Evolutionary conservation across 2,888 invertebrate species (phyloP).

Genomic region (Cataglyphis rosenhaueri): DNA sequence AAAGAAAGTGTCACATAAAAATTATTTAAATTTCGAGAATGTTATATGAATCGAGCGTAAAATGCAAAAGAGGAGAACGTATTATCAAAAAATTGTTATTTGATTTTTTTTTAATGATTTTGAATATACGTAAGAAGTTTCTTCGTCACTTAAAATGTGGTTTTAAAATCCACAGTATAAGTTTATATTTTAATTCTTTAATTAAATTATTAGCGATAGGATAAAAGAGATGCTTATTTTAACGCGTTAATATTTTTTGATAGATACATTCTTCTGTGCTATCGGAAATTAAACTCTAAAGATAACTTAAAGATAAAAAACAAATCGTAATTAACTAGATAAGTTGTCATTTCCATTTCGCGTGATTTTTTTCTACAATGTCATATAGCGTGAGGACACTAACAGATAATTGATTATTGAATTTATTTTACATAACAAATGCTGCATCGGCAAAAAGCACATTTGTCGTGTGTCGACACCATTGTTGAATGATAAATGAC

Average conservation of each 20-base stretch:
- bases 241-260: not conserved
- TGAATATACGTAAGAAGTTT: not conserved
- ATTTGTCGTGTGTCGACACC: not conserved
- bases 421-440: conserved; percentile 7
- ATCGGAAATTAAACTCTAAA: not conserved
- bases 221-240: not conserved
- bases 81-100: not conserved
- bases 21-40: not conserved
- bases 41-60: not conserved
- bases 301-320: not conserved
- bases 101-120: not conserved
- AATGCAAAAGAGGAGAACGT: not conserved
- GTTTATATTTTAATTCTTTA: not conserved
- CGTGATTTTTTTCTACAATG: not conserved
- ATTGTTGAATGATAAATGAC: conserved; percentile 41
- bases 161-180: not conserved
- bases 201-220: not conserved
- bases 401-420: conserved; percentile 26
- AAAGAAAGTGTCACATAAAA: not conserved
- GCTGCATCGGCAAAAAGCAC: conserved; percentile 16
- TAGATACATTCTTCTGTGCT: not conserved
- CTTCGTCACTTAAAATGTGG: not conserved
- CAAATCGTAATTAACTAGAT: not conserved
- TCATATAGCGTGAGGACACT: not conserved
- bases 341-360: not conserved